Percentiles rank a stretch among this genome's conserved stretches.
phyloP scores from a whole-genome alignment of 2,888 invertebrate genomes.

The Torymus aiolomorphi region DNA sequence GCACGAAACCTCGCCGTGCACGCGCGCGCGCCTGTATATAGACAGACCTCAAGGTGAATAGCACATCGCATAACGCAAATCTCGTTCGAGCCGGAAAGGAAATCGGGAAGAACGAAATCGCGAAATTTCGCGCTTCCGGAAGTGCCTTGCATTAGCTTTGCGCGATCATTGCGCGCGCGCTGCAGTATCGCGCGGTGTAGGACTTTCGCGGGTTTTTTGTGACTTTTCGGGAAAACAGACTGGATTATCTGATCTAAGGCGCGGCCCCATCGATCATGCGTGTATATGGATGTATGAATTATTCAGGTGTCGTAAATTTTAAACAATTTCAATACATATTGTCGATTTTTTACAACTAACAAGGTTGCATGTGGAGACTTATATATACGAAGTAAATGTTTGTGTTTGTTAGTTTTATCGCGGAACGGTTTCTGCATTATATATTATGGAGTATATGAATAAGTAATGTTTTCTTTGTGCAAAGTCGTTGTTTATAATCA shows the following conservation, averaged over 20 bases:
- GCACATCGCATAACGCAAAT: constrained; percentile 29
- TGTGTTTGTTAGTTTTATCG: no score
- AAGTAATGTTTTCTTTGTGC: no score
- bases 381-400: no score
- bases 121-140: constrained; percentile 57
- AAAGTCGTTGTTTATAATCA: no score
- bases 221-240: no score
- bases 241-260: no score
- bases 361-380: no score
- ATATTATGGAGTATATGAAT: no score
- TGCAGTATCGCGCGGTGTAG: constrained; percentile 26
- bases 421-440: no score
- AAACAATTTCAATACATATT: background rate
- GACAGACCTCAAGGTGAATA: constrained; percentile 29
- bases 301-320: constrained; percentile 17
- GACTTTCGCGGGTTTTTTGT: no score
- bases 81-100: constrained; percentile 21
- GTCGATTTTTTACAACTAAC: no score
- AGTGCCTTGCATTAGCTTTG: constrained; percentile 54
- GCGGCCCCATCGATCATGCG: no score
- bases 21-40: background rate
- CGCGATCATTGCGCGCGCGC: constrained; percentile 45
- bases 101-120: constrained; percentile 53
- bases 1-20: background rate
- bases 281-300: background rate